These are phyloP conservation scores for Boulengeromyrus knoepffleri DNA, from an alignment of 2,113 vertebrate species.

Conservation along the genomic window DNA sequence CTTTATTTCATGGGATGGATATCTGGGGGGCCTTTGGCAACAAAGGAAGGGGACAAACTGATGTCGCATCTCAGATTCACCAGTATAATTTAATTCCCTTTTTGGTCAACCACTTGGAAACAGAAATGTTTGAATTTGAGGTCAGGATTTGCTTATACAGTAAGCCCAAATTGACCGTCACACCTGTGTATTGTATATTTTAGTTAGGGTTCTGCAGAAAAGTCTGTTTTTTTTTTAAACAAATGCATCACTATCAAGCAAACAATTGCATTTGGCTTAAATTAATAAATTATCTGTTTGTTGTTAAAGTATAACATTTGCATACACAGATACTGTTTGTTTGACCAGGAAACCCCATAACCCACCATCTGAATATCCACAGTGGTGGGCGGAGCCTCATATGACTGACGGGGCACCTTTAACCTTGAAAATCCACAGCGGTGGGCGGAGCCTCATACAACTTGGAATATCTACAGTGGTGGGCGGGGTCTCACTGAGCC, in stretches of 20 bases:
- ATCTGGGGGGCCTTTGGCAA: background rate
- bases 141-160: background rate
- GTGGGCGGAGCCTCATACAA: background rate
- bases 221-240: background rate
- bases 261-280: background rate
- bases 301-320: background rate
- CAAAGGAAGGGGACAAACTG: background rate
- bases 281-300: background rate
- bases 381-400: background rate
- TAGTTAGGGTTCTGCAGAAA: background rate
- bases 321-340: background rate
- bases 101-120: background rate
- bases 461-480: background rate
- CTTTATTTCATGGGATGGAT: background rate
- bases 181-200: background rate
- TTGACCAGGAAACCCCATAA: background rate
- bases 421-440: background rate
- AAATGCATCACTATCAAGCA: background rate
- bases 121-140: background rate
- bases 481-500: background rate
- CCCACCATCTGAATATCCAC: background rate
- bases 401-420: background rate
- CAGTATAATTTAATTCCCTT: background rate
- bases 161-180: background rate
- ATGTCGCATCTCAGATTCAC: background rate